Base-by-base conservation (phyloP, 2,797 vertebrate genomes). In the Xiphophorus birchmanni region DNA sequence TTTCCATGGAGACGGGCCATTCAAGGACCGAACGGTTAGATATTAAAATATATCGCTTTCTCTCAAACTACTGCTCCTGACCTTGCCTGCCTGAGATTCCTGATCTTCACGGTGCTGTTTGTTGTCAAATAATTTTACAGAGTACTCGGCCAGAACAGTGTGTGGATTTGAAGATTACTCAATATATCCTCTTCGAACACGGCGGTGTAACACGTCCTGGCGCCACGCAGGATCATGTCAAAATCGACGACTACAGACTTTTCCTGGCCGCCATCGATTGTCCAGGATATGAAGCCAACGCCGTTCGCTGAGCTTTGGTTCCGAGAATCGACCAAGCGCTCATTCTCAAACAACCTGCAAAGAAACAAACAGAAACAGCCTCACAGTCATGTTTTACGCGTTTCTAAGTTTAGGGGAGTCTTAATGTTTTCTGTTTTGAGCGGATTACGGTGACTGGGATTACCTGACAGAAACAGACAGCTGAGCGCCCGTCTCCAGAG, bases 381-480 rank as follows among this genome's bases (percentile, higher is more conserved):
- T 54, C 5, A 26, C 8, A 13, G 17, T 10, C 1, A 0, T 2
- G 8, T 50, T 74, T 21, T 32, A 15, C 1, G 0, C 26, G 9
- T 56, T 29, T 18, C 2, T 7, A 35, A 21, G 10, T 37, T 21
- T 37, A n/a, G 42, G 4, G 9, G 50, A 52, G 4, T 26, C 15
- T 11, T 48, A 5, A 4, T 10, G 35, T 74, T 37, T n/a, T 17
- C 1, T 47, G 37, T 18, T 32, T 73, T 10, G 40, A 42, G 65
- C 5, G 21, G 37, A 13, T 42, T 42, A 42, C 21, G 26, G 11
- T 69, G 1, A 11, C 18, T 5, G 9, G 40, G 0, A 73, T 13
- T 82, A 94, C 94, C 86, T 89, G 76, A 92, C 81, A 1, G 1
- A 26, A 58, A 85, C 74, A 8, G 73, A 82, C 48, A 91, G 73